Percentiles rank a stretch among this genome's conserved stretches.
Conservation (phyloP, 2,113 vertebrate genomes). For the Telmatochromis bifrenatus region DNA sequence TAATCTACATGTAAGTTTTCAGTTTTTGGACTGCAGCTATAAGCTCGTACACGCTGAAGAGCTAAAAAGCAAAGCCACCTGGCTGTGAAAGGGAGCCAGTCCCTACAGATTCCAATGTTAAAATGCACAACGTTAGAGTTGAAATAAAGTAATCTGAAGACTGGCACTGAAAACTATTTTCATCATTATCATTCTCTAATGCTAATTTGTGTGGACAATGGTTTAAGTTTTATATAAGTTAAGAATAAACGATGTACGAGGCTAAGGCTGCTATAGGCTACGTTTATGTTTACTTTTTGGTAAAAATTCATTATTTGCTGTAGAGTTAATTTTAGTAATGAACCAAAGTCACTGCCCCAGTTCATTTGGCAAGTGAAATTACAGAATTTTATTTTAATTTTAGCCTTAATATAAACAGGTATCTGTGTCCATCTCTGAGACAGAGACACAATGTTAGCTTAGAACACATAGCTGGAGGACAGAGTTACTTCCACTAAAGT, state of each 20-base stretch:
- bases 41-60: not conserved
- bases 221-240: not conserved
- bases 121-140: not conserved
- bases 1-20: not conserved
- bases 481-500: not conserved
- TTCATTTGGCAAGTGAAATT: not conserved
- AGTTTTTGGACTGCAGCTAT: not conserved
- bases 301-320: not conserved
- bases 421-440: fast-evolving
- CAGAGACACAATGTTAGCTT: fast-evolving
- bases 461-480: not conserved
- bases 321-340: not conserved
- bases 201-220: not conserved
- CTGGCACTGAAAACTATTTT: not conserved
- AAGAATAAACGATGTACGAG: not conserved
- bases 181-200: not conserved
- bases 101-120: fast-evolving
- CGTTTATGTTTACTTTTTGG: not conserved
- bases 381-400: not conserved
- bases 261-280: not conserved
- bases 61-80: not conserved
- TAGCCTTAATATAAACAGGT: not conserved
- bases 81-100: not conserved
- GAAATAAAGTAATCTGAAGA: not conserved
- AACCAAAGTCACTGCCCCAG: not conserved